phyloP scores from a whole-genome alignment of 2,797 vertebrate genomes.

The Sebastes ruberrimus region DNA sequence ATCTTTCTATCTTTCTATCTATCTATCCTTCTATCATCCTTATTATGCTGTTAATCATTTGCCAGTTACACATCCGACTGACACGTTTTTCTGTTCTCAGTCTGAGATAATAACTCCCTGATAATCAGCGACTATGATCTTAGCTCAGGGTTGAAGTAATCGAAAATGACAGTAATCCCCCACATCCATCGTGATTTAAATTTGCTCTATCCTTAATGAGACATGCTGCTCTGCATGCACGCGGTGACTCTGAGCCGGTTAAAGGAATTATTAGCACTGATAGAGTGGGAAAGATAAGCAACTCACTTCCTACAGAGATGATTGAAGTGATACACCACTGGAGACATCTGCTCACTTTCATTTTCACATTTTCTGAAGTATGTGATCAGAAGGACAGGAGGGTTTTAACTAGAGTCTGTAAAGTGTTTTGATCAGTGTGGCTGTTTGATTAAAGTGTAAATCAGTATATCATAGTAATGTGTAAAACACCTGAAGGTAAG shows the following conservation, averaged over 20 bases:
- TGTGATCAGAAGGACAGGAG: not conserved
- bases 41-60: constrained; percentile 13
- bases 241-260: constrained; percentile 40
- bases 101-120: constrained; percentile 30
- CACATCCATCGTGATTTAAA: constrained; percentile 42
- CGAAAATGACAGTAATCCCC: constrained; percentile 54
- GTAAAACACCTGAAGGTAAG: not conserved
- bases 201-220: constrained; percentile 55
- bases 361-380: not conserved
- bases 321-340: constrained; percentile 23
- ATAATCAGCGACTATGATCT: constrained; percentile 39
- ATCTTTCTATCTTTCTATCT: not conserved
- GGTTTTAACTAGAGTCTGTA: not conserved
- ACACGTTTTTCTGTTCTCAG: constrained; percentile 6
- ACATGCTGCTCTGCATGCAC: constrained; percentile 50
- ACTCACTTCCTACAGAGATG: constrained; percentile 35
- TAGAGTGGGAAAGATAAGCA: constrained; percentile 39
- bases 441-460: not conserved
- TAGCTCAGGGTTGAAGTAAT: constrained; percentile 39
- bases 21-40: not conserved
- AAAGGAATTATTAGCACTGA: constrained; percentile 56
- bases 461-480: not conserved
- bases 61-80: constrained; percentile 14
- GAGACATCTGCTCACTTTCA: constrained; percentile 25
- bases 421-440: not conserved